Evolutionary conservation across 1,140 invertebrate species (phyloP), one percentile per base, ranked within the genome.

Genomic region (Euwallacea similis): DNA sequence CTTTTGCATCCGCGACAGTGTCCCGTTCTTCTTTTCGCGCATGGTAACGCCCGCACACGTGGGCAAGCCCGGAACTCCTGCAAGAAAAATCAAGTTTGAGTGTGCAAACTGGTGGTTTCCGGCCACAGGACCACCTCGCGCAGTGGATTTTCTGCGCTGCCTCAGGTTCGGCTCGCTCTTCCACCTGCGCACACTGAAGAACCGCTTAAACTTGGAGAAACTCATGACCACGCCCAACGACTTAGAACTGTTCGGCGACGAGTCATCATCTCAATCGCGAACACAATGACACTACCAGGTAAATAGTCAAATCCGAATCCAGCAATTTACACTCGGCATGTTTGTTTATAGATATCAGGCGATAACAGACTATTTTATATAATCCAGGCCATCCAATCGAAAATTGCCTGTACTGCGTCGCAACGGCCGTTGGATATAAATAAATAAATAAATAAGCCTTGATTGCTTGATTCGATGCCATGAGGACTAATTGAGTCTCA

Each of bases 11-110:
- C 91, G 88, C 81, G 90, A 92, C 79, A 93, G 86, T 73, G 92
- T 91, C 78, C 93, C 93, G 75, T 91, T 90, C 82, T 94, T 93
- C 84, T 94, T 95, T 84, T 94, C 93, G 82, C 92, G 87, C 91
- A 94, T 94, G 79, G 91, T 91, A 82, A 94, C 91, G 53, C 79
- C 81, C 42, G 74, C 67, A 43, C 70, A 72, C 15, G 79, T 79
- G 15, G 80, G 81, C 69, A 81, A 69, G 63, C 80, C 81, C 42
- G 73, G 66, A 56, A 81, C 76, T 83, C 89, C 91, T 90, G 87
- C 55, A 85, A 88, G 9, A 77, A 76, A 79, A 80, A 83, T 2
- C 16, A 56, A 2, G 2, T 33, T 33, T 33, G 21, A 33, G 21
- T 4, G 21, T 4, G 21, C 21, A 33, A 73, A 50, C 9, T 50